Evolutionary conservation across 2,888 invertebrate genomes (phyloP), one percentile per base, ranked within the genome.

Genomic region (Buathra laborator): DNA sequence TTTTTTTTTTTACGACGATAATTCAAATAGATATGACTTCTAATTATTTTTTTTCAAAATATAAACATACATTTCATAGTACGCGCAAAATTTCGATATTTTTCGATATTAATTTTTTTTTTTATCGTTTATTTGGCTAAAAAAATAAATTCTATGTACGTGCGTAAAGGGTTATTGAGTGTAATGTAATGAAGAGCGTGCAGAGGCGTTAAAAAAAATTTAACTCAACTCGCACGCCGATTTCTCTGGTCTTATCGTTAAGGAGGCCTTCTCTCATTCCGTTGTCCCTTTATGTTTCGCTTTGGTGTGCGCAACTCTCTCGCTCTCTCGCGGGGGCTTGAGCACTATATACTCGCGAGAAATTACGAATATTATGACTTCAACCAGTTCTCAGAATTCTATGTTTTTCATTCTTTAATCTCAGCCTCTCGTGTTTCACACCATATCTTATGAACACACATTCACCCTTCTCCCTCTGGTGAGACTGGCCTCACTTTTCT

Each of bases 371-470:
- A 93, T 93, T 88, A 87, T 88, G 93, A 93, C 93, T 93, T 92
- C 90, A 92, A 91, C 91, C 90, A 92, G 92, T 94, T 94, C 94
- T 91, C 90, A 90, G 94, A 93, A 94, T 92, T 91, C 91, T 89
- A 89, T 93, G 93, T 94, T 94, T 94, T 93, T 92, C 92, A 93
- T 93, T 94, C 93, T 93, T 94, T 94, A 94, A 94, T 94, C 93
- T 94, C 91, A 89, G 89, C 89, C 92, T 92, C 93, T 94, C 94
- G 92, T 90, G 92, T 94, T 93, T 93, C 94, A 93, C 92, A 92
- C 91, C 90, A 89, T 91, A 91, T 91, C 90, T 91, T 87, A 90
- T 85, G 88, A 88, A 90, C 88, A 86, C 84, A 86, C 84, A 86
- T 85, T 81, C 83, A 67, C 77, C 85, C 81, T 81, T 81, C 71